Evolutionary conservation across 2,888 invertebrate genomes (phyloP).

Genomic region (Trichopria drosophilae): DNA sequence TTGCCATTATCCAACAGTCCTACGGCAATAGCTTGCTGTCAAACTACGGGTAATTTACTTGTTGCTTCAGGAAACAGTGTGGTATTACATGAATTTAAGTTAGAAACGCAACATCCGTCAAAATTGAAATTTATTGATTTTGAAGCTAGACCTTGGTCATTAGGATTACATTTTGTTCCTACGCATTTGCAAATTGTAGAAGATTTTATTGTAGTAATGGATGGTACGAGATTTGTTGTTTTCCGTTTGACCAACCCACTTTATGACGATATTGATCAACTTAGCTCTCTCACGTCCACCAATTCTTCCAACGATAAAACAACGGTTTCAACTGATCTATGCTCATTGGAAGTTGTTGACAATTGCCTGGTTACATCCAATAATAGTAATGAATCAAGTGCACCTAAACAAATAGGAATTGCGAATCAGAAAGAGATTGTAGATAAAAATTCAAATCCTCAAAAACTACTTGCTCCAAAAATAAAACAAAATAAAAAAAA

Average conservation of each 20-base stretch:
- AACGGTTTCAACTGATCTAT: slow-evolving; percentile 46
- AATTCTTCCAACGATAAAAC: slow-evolving; percentile 50
- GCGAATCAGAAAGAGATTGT: slow-evolving; percentile 33
- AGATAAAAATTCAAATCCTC: slow-evolving; percentile 40
- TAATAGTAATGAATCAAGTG: slow-evolving; percentile 11
- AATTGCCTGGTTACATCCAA: slow-evolving; percentile 27
- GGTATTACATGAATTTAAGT: slow-evolving; percentile 65
- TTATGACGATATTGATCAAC: slow-evolving; percentile 52
- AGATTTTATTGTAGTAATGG: slow-evolving; percentile 69
- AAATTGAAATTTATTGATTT: slow-evolving; percentile 72
- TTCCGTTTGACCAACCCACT: slow-evolving; percentile 58
- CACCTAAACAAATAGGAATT: slow-evolving; percentile 18
- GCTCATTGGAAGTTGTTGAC: slow-evolving; percentile 37
- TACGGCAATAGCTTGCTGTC: slow-evolving; percentile 67
- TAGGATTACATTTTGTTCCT: slow-evolving; percentile 68
- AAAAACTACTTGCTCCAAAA: slow-evolving; percentile 30
- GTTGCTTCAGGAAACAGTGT: slow-evolving; percentile 59
- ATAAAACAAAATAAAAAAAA: slow-evolving; percentile 34
- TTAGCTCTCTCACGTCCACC: slow-evolving; percentile 50
- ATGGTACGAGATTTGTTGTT: slow-evolving; percentile 66
- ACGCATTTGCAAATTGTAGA: slow-evolving; percentile 66
- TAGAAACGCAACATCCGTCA: slow-evolving; percentile 70
- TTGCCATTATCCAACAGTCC: slow-evolving; percentile 68
- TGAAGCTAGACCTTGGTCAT: slow-evolving; percentile 67
- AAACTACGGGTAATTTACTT: slow-evolving; percentile 60